Conservation (phyloP, 2,797 vertebrate genomes). For the Gymnothorax reevesii region DNA sequence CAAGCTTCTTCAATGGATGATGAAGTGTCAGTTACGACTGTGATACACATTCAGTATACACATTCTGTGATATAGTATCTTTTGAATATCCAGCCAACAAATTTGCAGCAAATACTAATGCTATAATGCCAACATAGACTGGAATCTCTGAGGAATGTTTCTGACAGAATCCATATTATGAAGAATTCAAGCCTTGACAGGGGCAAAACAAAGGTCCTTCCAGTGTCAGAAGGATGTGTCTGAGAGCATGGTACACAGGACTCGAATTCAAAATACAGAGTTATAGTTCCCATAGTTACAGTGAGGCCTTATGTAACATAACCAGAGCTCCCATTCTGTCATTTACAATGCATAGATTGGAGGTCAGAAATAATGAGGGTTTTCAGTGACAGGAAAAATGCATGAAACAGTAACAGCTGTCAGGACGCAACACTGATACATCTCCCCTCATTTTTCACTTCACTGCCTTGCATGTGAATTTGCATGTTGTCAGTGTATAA, state of each 20-base stretch:
- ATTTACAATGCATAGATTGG: background rate
- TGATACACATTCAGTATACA: background rate
- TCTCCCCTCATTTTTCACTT: background rate
- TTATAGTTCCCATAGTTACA: background rate
- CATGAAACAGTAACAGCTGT: background rate
- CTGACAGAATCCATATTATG: no score
- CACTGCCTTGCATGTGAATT: background rate
- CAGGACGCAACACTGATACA: background rate
- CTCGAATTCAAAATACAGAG: background rate
- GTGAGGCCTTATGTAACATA: background rate
- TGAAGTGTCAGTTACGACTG: background rate
- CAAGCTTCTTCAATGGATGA: background rate
- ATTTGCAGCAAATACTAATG: no score
- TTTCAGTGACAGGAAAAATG: background rate
- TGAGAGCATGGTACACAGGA: background rate
- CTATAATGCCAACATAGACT: no score
- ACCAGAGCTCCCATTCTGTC: background rate
- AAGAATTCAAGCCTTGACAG: no score
- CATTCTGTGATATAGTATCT: no score
- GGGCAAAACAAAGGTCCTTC: no score
- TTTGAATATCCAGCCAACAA: no score
- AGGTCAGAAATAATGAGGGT: background rate
- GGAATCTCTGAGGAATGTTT: no score
- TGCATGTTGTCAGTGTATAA: background rate
- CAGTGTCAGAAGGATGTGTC: no score